Evolutionary conservation across 35 echinoderm and acorn worm species (phyloP), one percentile per base, ranked within the genome.

Genomic region (Lytechinus pictus): DNA sequence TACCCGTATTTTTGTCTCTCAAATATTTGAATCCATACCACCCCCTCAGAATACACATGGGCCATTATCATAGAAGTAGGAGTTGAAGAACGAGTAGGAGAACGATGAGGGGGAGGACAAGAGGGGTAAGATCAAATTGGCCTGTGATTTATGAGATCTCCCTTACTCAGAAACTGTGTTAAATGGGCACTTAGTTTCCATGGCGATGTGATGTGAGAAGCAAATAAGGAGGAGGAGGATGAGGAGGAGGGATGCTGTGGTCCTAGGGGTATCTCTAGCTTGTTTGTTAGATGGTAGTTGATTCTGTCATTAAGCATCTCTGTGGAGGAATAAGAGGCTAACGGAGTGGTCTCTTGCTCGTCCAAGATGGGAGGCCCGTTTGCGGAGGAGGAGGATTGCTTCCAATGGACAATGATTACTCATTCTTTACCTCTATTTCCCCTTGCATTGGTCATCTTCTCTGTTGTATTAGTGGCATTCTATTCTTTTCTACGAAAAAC

Each of bases 181-280:
- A 14, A 44, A 33, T 44, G 88, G 88, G 29, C 88, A 90, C 88
- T 90, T 90, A 52, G 88, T 90, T 90, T 21, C 52, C 88, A 90
- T 90, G 88, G 27, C 88, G 52, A 90, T 54, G 52, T 7, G 52
- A 90, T 52, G 28, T 52, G 27, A 90, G 88, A 90, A 54, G 88
- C 52, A 90, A 79, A 79, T 79, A 24, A 79, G 66, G 16, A 79
- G 61, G 10, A 71, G 66, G 66, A 79, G 66, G 61, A 71, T 13
- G 61, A 51, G 87, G 28, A 89, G 52, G 88, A 90, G 88, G 29
- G 52, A 44, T 10, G 88, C 33, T 90, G 27, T 21, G 19, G 44
- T 88, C 86, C 86, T 60, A 10, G 10, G 57, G 57, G 57, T 60
- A 44, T 44, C 16, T 16, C 16, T 60, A 60, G 66, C 66, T n/a